Conservation (phyloP, 2,888 invertebrate species). For the Alcis repandata region DNA sequence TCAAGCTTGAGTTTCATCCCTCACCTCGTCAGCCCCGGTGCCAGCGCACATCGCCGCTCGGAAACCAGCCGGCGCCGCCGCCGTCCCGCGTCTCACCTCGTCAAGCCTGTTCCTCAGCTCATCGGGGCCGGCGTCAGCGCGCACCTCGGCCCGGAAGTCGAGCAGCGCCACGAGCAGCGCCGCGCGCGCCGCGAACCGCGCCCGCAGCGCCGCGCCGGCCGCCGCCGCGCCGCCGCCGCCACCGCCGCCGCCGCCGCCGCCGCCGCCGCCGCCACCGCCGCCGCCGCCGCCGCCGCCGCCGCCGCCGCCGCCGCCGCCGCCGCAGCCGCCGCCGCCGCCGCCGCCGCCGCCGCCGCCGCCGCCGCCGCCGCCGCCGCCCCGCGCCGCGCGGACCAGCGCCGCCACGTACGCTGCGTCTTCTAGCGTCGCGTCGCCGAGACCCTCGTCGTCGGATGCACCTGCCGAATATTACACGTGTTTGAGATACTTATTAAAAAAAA, state of each 20-base stretch:
- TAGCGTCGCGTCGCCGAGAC: no score
- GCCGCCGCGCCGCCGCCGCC: constrained; percentile 33
- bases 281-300: background rate
- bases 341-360: no score
- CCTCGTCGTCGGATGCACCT: background rate
- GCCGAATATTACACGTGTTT: no score
- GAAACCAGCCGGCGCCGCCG: no score
- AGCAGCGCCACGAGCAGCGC: constrained; percentile 63
- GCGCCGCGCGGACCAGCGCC: no score
- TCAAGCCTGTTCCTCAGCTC: no score
- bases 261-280: background rate
- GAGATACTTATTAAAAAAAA: no score
- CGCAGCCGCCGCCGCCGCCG: background rate
- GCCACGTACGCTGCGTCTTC: no score
- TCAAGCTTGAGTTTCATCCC: no score
- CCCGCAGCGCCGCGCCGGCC: constrained; percentile 47
- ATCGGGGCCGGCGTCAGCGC: constrained; percentile 64
- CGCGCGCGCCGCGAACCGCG: constrained; percentile 21
- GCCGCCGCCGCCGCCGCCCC: no score
- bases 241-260: background rate
- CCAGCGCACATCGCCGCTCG: no score
- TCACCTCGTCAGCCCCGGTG: constrained; percentile 72
- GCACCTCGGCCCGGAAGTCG: constrained; percentile 69
- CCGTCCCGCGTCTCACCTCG: no score
- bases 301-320: background rate